These are phyloP conservation scores for Nannoperca australis DNA, from an alignment of 2,797 vertebrate species.

Conservation along the genomic window DNA sequence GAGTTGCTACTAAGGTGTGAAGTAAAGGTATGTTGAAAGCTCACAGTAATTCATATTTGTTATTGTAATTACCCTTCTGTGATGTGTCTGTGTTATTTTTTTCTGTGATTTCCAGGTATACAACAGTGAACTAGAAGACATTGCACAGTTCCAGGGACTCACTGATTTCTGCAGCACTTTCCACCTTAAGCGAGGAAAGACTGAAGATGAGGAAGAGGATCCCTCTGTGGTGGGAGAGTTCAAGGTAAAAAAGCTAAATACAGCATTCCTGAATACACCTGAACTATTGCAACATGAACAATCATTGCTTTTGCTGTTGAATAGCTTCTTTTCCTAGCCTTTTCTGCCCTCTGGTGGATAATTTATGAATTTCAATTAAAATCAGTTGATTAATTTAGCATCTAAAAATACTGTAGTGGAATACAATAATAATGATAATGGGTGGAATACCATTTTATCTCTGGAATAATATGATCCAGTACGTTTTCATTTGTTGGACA, in stretches of 20 bases:
- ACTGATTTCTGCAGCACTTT: slow-evolving; percentile 97
- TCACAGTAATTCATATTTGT: not conserved
- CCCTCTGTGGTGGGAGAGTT: slow-evolving; percentile 97
- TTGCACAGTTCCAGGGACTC: slow-evolving; percentile 88
- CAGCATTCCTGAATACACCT: not conserved
- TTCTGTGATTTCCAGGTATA: slow-evolving; percentile 85
- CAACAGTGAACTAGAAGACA: slow-evolving; percentile 89
- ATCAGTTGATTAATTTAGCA: not conserved
- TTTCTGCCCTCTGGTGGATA: slow-evolving; percentile 77
- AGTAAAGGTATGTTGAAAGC: not conserved
- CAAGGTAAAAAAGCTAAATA: slow-evolving; percentile 85
- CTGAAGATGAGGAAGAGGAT: slow-evolving; percentile 90
- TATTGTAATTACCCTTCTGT: not conserved
- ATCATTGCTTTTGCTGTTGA: not conserved
- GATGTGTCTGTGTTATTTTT: slow-evolving; percentile 36
- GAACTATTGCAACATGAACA: not conserved
- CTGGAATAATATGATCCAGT: not conserved
- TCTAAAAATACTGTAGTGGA: no score
- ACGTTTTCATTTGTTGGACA: not conserved
- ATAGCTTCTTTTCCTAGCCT: slow-evolving; percentile 11
- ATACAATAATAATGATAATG: no score
- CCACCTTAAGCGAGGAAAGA: slow-evolving; percentile 93
- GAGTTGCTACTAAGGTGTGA: not conserved
- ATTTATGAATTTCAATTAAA: slow-evolving; percentile 1
- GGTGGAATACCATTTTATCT: not conserved